Base-by-base conservation (phyloP, 2,113 vertebrate species). In the Eudyptes chrysolophus region DNA sequence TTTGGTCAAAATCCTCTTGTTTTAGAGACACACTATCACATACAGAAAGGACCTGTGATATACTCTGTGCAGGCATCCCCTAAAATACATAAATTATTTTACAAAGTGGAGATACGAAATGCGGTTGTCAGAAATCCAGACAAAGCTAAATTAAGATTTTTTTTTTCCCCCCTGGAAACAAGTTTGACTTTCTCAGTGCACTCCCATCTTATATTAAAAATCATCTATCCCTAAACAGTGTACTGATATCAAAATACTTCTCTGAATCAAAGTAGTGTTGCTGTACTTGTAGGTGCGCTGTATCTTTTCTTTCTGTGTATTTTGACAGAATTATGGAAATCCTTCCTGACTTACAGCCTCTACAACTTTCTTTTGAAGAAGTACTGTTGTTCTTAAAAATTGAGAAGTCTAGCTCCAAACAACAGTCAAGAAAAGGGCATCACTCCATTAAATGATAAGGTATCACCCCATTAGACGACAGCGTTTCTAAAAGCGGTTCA, bases 1-100 rank as follows among this genome's bases (percentile, higher is more conserved):
- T 95, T 97, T 91, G 84, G 66, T 96, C 88, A 95, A 94, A 97
- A 92, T 96, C 65, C 76, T 94, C 69, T 71, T 87, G 60, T 87
- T 95, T 84, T 81, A 75, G 89, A 96, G 82, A 89, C 68, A 42
- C 40, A 5, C 68, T 65, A 80, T 48, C 76, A 87, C 48, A n/a
- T 36, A 71, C 36, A 46, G 60, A 75, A 82, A 52, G 30, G 84
- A 92, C 83, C 68, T 78, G 69, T 78, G 86, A 82, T 90, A 36
- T 10, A 49, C 58, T 89, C 58, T 46, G 6, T 82, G 49, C 65
- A 90, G 70, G 29, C 83, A 96, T 55, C 61, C 64, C 36, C 54
- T 80, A 61, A 89, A 91, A 71, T 80, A 82, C 34, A n/a, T 21
- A 70, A 55, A 72, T 94, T 93, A 55, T 51, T 79, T 29, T 69